Conservation (phyloP, 2,888 invertebrate species). For the Colletes collaris region DNA sequence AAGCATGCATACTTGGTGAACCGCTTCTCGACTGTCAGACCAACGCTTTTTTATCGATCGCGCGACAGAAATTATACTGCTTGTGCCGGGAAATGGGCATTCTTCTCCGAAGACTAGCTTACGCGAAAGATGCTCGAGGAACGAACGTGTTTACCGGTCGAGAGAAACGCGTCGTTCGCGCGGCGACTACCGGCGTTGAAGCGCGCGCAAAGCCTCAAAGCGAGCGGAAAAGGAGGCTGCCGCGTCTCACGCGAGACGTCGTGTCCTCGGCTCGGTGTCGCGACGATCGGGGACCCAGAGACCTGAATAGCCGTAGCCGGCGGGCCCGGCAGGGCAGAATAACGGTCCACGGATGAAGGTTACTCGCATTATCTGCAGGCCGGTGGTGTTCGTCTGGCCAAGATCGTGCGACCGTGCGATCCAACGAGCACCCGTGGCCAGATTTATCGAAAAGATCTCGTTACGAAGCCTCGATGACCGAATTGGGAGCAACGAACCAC, state of each 20-base stretch:
- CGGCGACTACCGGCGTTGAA: not conserved
- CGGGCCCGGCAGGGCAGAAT: slow-evolving; percentile 80
- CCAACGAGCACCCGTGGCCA: slow-evolving; percentile 19
- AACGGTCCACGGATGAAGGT: slow-evolving; percentile 82
- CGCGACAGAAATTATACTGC: no score
- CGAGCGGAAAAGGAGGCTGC: slow-evolving; percentile 54
- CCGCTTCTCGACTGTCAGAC: no score
- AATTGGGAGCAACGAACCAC: not conserved
- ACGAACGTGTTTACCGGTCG: not conserved
- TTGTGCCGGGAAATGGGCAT: no score
- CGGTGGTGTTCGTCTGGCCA: slow-evolving; percentile 52
- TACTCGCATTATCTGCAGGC: slow-evolving; percentile 74
- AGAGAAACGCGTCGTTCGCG: slow-evolving; percentile 10
- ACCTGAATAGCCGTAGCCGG: slow-evolving; percentile 81
- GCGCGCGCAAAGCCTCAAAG: slow-evolving; percentile 29
- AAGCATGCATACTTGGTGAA: no score
- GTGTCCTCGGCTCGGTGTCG: slow-evolving; percentile 64
- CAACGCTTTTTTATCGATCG: no score
- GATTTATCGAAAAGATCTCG: slow-evolving; percentile 1
- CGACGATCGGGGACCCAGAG: slow-evolving; percentile 80
- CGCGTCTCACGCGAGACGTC: slow-evolving; percentile 56
- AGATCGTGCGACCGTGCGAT: slow-evolving; percentile 38
- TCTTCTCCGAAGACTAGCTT: no score
- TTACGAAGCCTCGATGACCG: no score
- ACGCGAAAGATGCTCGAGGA: no score